phyloP scores from a whole-genome alignment of 2,797 vertebrate genomes.

The Coracias cyanogaster region DNA sequence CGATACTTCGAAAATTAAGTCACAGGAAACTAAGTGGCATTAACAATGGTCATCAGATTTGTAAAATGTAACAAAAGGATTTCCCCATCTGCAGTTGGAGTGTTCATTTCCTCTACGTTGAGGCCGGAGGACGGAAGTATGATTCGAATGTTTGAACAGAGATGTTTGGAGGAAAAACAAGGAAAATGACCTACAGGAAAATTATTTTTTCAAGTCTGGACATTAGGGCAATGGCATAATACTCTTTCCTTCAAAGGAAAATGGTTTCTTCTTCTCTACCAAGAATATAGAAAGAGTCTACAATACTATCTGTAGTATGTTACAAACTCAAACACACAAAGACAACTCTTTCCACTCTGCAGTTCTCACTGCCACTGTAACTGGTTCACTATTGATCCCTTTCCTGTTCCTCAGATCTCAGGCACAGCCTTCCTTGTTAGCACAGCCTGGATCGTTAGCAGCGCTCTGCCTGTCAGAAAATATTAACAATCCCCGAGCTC shows the following conservation, averaged over 20 bases:
- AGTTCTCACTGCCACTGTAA: not conserved
- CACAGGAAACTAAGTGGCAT: not conserved
- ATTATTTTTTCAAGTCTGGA: not conserved
- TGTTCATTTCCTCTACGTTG: not conserved
- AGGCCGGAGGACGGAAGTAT: not conserved
- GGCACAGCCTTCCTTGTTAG: not conserved
- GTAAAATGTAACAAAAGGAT: not conserved
- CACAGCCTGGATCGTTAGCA: not conserved
- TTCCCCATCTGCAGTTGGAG: not conserved
- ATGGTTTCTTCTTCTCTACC: not conserved
- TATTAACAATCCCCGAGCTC: not conserved
- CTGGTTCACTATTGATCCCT: not conserved
- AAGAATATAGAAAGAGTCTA: not conserved
- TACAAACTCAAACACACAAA: not conserved
- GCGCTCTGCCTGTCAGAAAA: not conserved
- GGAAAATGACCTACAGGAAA: not conserved
- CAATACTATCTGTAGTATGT: not conserved
- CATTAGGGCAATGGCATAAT: not conserved
- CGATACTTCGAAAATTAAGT: slow-evolving; percentile 5
- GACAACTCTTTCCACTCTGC: not conserved
- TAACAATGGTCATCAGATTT: not conserved
- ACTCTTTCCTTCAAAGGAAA: not conserved
- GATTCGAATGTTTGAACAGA: not conserved
- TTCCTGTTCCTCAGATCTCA: not conserved
- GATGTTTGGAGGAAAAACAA: not conserved